Conservation (phyloP, 2,888 invertebrate genomes). For the Pandemis corylana region DNA sequence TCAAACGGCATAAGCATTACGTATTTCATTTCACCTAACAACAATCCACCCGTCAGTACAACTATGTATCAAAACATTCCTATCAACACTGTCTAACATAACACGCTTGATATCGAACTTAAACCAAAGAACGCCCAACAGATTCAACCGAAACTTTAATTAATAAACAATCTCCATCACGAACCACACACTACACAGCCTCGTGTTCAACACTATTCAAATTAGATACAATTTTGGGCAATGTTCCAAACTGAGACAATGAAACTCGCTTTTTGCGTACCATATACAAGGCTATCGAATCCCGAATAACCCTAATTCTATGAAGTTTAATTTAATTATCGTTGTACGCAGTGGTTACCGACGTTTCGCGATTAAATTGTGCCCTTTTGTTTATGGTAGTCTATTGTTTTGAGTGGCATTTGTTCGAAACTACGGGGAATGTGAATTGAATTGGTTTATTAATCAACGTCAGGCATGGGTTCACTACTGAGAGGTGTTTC, state of each 20-base stretch:
- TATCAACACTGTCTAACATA: background rate
- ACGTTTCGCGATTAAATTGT: conserved; percentile 11
- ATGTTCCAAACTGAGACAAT: background rate
- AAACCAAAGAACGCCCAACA: conserved; percentile 5
- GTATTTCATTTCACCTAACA: background rate
- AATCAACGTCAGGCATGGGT: background rate
- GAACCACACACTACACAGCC: background rate
- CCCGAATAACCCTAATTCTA: background rate
- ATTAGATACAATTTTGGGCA: conserved; percentile 14
- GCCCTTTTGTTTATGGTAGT: conserved; percentile 15
- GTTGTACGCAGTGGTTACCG: background rate
- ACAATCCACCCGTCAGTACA: background rate
- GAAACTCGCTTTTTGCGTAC: conserved; percentile 10
- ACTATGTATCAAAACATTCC: conserved; percentile 4
- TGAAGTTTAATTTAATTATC: conserved; percentile 8
- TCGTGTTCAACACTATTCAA: conserved; percentile 7
- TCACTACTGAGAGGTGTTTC: background rate
- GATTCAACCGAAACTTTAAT: conserved; percentile 21
- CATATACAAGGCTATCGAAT: conserved; percentile 3
- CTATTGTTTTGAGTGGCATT: conserved; percentile 23
- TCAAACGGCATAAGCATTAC: too few species aligned
- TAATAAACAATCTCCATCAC: conserved; percentile 20
- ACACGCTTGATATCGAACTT: background rate
- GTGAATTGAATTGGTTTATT: conserved; percentile 11
- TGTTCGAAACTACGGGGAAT: background rate